Base-by-base conservation (phyloP, 2,113 vertebrate genomes). In the Carassius gibelio region DNA sequence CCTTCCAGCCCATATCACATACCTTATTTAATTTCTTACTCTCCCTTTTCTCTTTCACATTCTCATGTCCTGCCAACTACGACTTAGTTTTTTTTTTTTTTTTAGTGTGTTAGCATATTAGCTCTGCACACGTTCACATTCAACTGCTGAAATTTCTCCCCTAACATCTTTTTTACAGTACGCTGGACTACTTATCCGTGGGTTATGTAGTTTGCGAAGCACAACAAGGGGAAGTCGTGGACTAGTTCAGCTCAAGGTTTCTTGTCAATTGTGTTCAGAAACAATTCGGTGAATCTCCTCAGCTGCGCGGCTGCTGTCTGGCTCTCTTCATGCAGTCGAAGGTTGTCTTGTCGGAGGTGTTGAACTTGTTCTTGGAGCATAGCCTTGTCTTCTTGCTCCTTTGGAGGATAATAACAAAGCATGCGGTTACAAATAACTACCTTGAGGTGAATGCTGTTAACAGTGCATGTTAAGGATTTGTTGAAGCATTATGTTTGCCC, bases 301-400 rank as follows among this genome's bases (percentile, higher is more conserved):
- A 97, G 94, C 84, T 97, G 96, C 50, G 96, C 95, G 0, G 96
- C 91, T 8, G 96, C 95, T 0, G 96, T 96, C 88, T 95, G 96
- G 13, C 96, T 97, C 87, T 97, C 96, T 85, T 96, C 95, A 87
- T 97, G 96, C 88, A 97, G 95, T 3, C 96, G 91, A 91, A 95
- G 91, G 91, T 97, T 97, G 90, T 97, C 95, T 84, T 95, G 95
- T 8, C 96, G 91, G 88, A 97, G 92, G 81, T 96, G 95, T 71
- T 95, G 95, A 0, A 97, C 95, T 84, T 97, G 95, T 0, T 95
- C 95, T 84, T 97, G 95, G 21, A 97, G 95, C 75, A 94, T 94
- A 0, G 95, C 96, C 90, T 97, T 97, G 93, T 97, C 96, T 89
- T 96, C 94, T 90, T 97, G 96, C 91, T 97, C 96, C 96, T 97